These are phyloP conservation scores for Clunio marinus DNA, from an alignment of 2,888 invertebrate genomes.

Conservation along the genomic window DNA sequence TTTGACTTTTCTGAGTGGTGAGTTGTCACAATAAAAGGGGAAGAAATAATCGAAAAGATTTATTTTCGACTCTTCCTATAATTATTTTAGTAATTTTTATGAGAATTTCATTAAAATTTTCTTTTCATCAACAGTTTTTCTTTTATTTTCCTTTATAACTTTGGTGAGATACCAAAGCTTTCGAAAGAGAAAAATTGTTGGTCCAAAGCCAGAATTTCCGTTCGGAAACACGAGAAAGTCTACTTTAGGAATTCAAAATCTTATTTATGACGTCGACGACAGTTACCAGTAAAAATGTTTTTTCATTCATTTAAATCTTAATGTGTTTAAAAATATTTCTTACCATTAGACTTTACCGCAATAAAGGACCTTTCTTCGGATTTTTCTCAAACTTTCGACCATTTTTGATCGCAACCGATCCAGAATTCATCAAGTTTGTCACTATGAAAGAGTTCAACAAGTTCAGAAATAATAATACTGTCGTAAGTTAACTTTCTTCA, in stretches of 20 bases:
- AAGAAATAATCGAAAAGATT: too few species aligned
- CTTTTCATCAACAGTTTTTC: too few species aligned
- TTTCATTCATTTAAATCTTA: too few species aligned
- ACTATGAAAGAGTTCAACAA: constrained; percentile 51
- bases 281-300: background rate
- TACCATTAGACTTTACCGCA: background rate
- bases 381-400: constrained; percentile 47
- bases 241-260: background rate
- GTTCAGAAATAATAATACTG: constrained; percentile 45
- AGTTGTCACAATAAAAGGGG: too few species aligned
- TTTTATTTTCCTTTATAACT: too few species aligned
- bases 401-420: constrained; percentile 47
- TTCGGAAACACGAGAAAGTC: constrained; percentile 5
- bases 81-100: too few species aligned
- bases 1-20: too few species aligned
- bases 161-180: constrained; percentile 42
- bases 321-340: too few species aligned
- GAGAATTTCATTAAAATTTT: too few species aligned
- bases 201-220: constrained; percentile 41
- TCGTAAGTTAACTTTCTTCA: too few species aligned
- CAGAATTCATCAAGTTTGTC: constrained; percentile 48
- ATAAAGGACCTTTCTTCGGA: constrained; percentile 47
- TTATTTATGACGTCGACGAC: constrained; percentile 27
- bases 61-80: too few species aligned
- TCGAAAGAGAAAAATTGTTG: constrained; percentile 43